These are phyloP conservation scores for Temnothorax unifasciatus DNA, from an alignment of 2,888 invertebrate genomes.

Conservation along the genomic window DNA sequence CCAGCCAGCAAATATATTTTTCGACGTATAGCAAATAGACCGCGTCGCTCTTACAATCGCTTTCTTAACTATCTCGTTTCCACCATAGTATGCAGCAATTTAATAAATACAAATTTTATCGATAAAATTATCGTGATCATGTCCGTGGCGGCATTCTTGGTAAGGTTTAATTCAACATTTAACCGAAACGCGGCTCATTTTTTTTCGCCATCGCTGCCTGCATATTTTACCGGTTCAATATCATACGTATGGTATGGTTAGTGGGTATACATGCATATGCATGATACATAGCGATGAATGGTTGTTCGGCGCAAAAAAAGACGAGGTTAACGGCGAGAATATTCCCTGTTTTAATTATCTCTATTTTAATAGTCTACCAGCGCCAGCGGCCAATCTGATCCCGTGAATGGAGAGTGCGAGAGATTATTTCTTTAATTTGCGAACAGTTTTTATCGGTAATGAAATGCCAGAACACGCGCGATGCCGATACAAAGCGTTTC, in stretches of 20 bases:
- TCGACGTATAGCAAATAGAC: neutral
- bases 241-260: constrained; percentile 31
- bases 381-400: constrained; percentile 46
- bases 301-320: constrained; percentile 45
- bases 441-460: constrained; percentile 31
- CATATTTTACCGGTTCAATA: constrained; percentile 39
- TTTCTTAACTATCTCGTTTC: neutral
- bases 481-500: constrained; percentile 24
- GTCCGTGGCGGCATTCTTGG: neutral
- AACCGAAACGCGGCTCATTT: constrained; percentile 28
- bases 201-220: constrained; percentile 33
- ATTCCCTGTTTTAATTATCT: constrained; percentile 66
- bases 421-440: constrained; percentile 27
- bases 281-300: constrained; percentile 66
- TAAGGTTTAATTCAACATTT: constrained; percentile 14
- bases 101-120: constrained; percentile 7
- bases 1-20: neutral
- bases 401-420: neutral
- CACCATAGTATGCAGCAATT: neutral
- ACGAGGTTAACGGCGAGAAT: constrained; percentile 30
- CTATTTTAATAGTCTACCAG: constrained; percentile 63
- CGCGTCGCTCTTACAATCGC: neutral
- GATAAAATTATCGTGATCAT: constrained; percentile 12
- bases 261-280: constrained; percentile 61
- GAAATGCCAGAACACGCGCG: neutral